Conservation (phyloP, 2,888 invertebrate species). For the Corythucha ciliata region DNA sequence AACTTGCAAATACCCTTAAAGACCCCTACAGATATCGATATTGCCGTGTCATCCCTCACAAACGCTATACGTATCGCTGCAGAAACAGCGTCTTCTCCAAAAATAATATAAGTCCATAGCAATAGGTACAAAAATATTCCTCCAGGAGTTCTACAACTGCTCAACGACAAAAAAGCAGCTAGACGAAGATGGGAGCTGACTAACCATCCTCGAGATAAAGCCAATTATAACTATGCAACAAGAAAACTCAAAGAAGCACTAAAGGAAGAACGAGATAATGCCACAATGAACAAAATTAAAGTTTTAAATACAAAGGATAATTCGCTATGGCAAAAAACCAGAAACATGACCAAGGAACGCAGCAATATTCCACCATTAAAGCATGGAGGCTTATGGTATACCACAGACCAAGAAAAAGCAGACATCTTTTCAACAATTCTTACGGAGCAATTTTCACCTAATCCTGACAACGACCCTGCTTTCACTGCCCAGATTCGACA, state of each 20-base stretch:
- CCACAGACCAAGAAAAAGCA: constrained; percentile 7
- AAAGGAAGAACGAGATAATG: background rate
- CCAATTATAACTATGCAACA: background rate
- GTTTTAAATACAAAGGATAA: constrained; percentile 1
- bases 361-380: constrained; percentile 1
- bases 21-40: background rate
- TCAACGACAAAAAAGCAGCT: too few relatives aligned
- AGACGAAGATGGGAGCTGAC: too few relatives aligned
- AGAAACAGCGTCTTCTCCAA: background rate
- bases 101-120: background rate
- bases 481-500: constrained; percentile 3
- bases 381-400: background rate
- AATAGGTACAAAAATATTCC: background rate
- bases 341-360: background rate
- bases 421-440: constrained; percentile 11
- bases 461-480: background rate
- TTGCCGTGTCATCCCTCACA: background rate
- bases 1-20: constrained; percentile 6
- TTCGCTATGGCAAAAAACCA: constrained; percentile 10
- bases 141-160: background rate
- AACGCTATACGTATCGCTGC: constrained; percentile 1
- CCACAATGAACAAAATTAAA: background rate
- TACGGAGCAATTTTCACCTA: constrained; percentile 9
- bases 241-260: background rate
- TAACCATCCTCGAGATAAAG: background rate